Evolutionary conservation across 2,888 invertebrate genomes (phyloP).

Genomic region (Nasonovia ribisnigri): DNA sequence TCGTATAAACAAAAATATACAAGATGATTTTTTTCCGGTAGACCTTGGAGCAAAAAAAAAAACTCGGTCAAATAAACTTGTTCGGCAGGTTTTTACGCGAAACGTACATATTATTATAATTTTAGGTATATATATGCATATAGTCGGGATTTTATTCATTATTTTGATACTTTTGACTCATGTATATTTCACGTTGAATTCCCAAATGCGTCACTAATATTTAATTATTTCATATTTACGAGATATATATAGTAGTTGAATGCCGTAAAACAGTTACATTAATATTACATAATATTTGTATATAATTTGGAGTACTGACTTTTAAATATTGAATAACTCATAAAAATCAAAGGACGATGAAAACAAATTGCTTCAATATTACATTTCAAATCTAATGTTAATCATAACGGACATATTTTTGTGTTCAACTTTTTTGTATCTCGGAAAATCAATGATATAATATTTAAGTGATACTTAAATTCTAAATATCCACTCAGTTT

Average conservation of each 20-base stretch:
- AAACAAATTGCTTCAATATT: neutral
- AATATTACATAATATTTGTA: neutral
- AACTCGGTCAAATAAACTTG: constrained; percentile 48
- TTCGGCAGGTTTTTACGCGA: neutral
- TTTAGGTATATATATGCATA: neutral
- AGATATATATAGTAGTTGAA: neutral
- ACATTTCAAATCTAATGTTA: neutral
- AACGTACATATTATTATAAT: neutral
- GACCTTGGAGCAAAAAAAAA: constrained; percentile 49
- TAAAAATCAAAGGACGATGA: neutral
- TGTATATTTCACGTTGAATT: neutral
- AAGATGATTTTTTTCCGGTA: constrained; percentile 44
- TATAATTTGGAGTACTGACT: neutral
- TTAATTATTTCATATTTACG: neutral
- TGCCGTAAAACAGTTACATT: neutral
- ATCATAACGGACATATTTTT: neutral
- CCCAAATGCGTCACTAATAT: neutral
- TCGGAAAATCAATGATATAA: neutral
- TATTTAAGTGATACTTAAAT: neutral
- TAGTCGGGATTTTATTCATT: neutral
- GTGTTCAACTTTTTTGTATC: neutral
- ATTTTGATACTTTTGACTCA: constrained; percentile 16
- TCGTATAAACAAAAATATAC: constrained; percentile 12
- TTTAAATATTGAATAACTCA: neutral
- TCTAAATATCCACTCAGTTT: neutral